phyloP scores from a whole-genome alignment of 2,888 invertebrate genomes.

The Ophioninae sp. region DNA sequence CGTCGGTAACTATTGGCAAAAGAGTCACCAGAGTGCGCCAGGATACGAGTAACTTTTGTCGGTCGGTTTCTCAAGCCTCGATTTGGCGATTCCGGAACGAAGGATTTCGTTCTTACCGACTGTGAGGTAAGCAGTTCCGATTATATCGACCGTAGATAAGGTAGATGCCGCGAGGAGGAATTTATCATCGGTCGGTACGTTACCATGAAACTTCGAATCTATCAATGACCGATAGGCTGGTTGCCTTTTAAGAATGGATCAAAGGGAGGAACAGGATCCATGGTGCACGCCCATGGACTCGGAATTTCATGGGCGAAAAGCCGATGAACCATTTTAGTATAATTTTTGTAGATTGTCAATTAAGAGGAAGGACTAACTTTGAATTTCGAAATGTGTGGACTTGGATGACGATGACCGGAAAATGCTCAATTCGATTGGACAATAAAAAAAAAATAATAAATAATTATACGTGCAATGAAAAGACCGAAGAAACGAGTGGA shows the following conservation, averaged over 20 bases:
- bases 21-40: conserved; percentile 28
- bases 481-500: background rate
- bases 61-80: conserved; percentile 13
- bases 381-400: no score
- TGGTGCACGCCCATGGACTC: no score
- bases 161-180: conserved; percentile 45
- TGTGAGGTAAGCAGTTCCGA: conserved; percentile 55
- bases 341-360: no score
- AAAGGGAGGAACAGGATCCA: no score
- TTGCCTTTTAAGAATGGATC: background rate
- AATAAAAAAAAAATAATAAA: background rate
- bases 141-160: conserved; percentile 46
- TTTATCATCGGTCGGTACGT: conserved; percentile 34
- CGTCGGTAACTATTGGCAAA: background rate
- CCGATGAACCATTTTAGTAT: no score
- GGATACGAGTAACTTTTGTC: background rate
- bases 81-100: background rate
- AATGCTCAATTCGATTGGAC: background rate
- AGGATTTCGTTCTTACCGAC: conserved; percentile 67
- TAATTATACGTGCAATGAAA: background rate
- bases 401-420: no score
- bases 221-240: conserved; percentile 32
- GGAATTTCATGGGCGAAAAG: no score
- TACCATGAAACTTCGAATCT: conserved; percentile 26
- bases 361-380: no score